Conservation (phyloP, 2,888 invertebrate genomes). For the Leptopilina syphax region DNA sequence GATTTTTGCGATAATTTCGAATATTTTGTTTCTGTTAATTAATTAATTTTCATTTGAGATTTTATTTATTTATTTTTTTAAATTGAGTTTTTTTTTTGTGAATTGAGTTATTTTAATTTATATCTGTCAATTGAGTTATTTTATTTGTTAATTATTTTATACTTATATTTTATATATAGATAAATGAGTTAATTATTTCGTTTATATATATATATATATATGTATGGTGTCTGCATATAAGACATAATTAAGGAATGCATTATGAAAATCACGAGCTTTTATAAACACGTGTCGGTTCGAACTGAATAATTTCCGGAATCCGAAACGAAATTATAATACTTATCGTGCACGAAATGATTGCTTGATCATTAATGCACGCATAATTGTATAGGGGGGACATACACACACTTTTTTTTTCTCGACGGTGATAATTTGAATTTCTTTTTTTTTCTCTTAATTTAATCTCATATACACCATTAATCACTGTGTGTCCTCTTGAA, state of each 20-base stretch:
- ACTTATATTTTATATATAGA: no score
- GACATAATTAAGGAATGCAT: conserved; percentile 30
- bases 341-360: conserved; percentile 37
- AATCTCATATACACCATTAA: conserved; percentile 27
- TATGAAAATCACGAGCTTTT: conserved; percentile 20
- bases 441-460: conserved; percentile 12
- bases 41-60: no score
- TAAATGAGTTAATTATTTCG: no score
- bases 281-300: conserved; percentile 28
- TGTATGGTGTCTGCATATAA: neutral
- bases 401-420: neutral
- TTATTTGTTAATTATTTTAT: no score
- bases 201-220: no score
- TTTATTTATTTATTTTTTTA: no score
- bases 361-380: conserved; percentile 20
- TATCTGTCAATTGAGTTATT: no score
- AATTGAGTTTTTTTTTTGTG: no score
- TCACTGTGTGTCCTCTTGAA: conserved; percentile 25
- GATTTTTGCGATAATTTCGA: no score
- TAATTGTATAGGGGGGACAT: neutral
- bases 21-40: no score
- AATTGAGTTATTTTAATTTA: no score
- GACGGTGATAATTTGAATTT: conserved; percentile 24
- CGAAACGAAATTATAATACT: conserved; percentile 37
- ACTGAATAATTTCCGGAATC: conserved; percentile 36